phyloP scores from a whole-genome alignment of 2,797 vertebrate species.

The Malurus leucopterus region DNA sequence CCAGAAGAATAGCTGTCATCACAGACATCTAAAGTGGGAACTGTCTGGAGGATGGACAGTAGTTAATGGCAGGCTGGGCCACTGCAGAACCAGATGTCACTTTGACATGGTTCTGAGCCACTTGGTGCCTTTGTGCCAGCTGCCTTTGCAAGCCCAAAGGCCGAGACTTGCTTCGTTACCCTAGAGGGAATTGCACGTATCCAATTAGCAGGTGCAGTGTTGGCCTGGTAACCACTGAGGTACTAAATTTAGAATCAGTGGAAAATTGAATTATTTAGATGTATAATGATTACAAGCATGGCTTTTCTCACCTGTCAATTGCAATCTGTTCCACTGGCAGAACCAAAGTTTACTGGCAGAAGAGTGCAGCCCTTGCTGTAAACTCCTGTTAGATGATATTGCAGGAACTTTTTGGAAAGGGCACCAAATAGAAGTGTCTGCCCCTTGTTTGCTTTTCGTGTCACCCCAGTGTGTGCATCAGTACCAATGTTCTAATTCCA shows the following conservation, averaged over 20 bases:
- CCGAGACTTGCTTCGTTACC: not conserved
- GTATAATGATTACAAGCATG: not conserved
- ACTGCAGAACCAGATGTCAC: not conserved
- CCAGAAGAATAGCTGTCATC: not conserved
- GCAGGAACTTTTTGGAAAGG: not conserved
- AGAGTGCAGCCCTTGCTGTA: not conserved
- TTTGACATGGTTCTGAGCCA: not conserved
- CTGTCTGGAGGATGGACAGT: not conserved
- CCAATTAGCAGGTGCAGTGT: slow-evolving; percentile 8
- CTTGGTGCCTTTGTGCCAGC: not conserved
- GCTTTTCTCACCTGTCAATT: slow-evolving; percentile 42
- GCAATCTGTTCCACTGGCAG: slow-evolving; percentile 39
- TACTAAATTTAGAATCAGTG: slow-evolving; percentile 36
- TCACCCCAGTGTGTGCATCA: not conserved
- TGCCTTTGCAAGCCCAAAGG: not conserved
- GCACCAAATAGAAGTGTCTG: not conserved
- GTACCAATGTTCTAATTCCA: not conserved
- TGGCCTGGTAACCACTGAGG: slow-evolving; percentile 2
- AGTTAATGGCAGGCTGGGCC: not conserved
- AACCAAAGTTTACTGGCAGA: not conserved
- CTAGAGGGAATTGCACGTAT: not conserved
- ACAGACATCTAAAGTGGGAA: not conserved
- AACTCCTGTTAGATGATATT: not conserved
- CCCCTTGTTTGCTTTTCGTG: not conserved
- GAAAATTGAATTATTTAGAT: slow-evolving; percentile 43